Evolutionary conservation across 2,113 vertebrate species (phyloP).

Genomic region (Pandion haliaetus): DNA sequence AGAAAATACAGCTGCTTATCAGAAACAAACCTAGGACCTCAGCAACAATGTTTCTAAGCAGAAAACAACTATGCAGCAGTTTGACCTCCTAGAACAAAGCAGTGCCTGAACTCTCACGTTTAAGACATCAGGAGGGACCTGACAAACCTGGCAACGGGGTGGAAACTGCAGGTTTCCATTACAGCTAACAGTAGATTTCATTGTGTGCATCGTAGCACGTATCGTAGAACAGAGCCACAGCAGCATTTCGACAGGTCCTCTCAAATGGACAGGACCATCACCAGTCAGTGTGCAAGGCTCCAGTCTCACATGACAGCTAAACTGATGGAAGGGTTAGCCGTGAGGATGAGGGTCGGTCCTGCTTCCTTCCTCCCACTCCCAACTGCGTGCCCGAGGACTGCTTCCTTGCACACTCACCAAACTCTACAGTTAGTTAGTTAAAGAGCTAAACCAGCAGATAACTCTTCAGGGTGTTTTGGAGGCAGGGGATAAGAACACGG

Average conservation of each 20-base stretch:
- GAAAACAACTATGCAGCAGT: background rate
- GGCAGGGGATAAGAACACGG: background rate
- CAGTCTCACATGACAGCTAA: background rate
- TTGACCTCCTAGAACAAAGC: background rate
- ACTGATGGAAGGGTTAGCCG: background rate
- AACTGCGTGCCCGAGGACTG: fast-evolving
- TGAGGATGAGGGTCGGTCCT: background rate
- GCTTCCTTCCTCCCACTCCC: background rate
- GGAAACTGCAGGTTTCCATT: conserved; percentile 9
- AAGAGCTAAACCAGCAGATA: background rate
- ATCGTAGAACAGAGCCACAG: background rate
- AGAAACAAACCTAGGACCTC: background rate
- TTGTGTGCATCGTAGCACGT: background rate
- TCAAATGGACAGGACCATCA: background rate
- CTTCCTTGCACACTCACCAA: background rate
- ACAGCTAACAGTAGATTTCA: background rate
- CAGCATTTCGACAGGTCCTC: background rate
- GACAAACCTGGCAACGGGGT: background rate
- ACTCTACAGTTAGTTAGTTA: background rate
- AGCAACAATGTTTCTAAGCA: background rate
- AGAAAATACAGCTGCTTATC: background rate
- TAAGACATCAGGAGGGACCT: background rate
- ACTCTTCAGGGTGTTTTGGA: background rate
- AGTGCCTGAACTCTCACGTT: background rate
- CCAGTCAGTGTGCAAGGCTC: background rate